Evolutionary conservation across 2,797 vertebrate genomes (phyloP).

Genomic region (Pipistrellus kuhlii): DNA sequence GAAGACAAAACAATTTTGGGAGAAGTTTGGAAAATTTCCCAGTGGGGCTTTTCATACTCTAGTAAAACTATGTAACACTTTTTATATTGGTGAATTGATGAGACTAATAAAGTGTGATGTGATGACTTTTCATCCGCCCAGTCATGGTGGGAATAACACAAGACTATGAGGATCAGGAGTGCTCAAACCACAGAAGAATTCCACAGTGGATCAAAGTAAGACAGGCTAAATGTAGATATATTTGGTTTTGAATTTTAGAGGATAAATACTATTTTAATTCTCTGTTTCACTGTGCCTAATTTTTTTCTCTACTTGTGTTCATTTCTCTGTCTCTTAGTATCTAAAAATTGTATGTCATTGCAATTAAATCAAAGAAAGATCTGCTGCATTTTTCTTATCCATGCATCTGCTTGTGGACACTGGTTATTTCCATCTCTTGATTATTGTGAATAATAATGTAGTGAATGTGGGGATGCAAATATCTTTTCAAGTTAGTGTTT

Average conservation of each 20-base stretch:
- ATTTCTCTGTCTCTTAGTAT: not conserved
- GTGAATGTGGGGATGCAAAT: not conserved
- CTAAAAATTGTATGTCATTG: constrained; percentile 19
- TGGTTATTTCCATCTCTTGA: not conserved
- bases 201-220: not conserved
- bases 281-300: not conserved
- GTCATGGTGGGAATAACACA: not conserved
- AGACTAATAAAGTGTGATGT: not conserved
- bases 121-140: not conserved
- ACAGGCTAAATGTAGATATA: not conserved
- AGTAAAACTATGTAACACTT: not conserved
- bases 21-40: not conserved
- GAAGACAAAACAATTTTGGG: not conserved
- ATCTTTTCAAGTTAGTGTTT: not conserved
- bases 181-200: not conserved
- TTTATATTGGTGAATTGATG: not conserved
- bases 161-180: not conserved
- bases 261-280: not conserved
- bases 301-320: not conserved
- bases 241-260: not conserved
- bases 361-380: not conserved
- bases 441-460: not conserved
- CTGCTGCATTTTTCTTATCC: not conserved
- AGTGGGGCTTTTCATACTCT: not conserved
- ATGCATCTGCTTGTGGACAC: not conserved